Conservation (phyloP, 2,113 vertebrate species). For the Tylochromis polylepis region DNA sequence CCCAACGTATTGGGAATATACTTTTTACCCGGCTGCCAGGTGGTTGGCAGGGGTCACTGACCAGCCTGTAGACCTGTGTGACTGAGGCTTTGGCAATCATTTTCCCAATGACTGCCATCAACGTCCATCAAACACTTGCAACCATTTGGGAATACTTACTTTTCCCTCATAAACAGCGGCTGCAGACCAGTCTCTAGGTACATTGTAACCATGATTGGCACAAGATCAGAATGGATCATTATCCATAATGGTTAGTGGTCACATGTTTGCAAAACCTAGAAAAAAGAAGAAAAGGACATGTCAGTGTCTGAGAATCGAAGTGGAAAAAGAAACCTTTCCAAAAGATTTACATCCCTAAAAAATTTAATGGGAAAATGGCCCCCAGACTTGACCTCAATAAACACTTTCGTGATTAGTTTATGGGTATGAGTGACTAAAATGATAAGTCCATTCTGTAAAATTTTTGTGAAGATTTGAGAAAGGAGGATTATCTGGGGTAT, state of each 20-base stretch:
- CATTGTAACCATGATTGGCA: background rate
- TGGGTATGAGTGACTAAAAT: background rate
- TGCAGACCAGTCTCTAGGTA: background rate
- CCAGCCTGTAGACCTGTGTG: background rate
- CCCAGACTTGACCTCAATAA: background rate
- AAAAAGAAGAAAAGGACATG: background rate
- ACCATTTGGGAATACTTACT: background rate
- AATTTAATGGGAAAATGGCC: background rate
- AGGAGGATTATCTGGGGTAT: background rate
- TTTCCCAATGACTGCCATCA: background rate
- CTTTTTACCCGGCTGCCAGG: background rate
- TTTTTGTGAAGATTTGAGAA: background rate
- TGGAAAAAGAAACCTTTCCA: background rate
- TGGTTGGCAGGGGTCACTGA: background rate
- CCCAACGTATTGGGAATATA: fast-evolving
- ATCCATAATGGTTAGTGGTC: background rate
- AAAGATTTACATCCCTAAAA: background rate
- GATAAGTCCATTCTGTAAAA: background rate
- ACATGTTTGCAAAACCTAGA: background rate
- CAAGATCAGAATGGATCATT: background rate
- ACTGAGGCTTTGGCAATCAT: background rate
- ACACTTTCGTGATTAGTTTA: background rate
- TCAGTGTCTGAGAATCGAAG: background rate
- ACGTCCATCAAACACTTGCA: background rate
- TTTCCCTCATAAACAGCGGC: background rate